Evolutionary conservation across 2,888 invertebrate genomes (phyloP), one percentile per base, ranked within the genome.

Genomic region (Hyppa rectilinea): DNA sequence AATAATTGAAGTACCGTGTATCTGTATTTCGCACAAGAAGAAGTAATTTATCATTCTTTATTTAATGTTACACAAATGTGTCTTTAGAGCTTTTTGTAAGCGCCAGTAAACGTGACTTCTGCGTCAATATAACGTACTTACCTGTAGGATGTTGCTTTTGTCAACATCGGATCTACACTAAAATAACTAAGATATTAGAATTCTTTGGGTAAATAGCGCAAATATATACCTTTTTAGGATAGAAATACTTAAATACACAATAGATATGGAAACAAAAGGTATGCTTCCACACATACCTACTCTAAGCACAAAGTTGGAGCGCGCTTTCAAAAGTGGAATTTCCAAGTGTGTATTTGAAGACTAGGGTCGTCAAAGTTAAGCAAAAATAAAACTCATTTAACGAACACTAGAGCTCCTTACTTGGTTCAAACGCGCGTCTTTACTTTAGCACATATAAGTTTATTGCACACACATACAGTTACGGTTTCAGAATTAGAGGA

Each of bases 321-420:
- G 50, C n/a, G 47, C 64, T 62, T 68, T 55, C 29, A 62, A 78
- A 78, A 70, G 50, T 38, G 64, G 43, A 64, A 60, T 61, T 75
- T 49, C 50, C 52, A 53, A 60, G 43, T 75, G n/a, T 47, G n/a
- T 56, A 64, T 78, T 71, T 53, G 45, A 63, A 79, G 50, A 76
- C 71, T 63, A 66, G 34, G 40, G 31, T 83, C 70, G 72, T 75
- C 73, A 72, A 73, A 80, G 69, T 73, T 74, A 71, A 60, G 69
- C 69, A 76, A 71, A 84, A 80, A 80, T 82, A 75, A 81, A 83
- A 78, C 78, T 76, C 67, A 63, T 77, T 80, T 75, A 79, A 70
- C 65, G 62, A 69, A 75, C 58, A 70, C 66, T 70, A 49, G 29
- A 73, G 50, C 59, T 60, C 14, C 40, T 45, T 55, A 66, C 56